A percentile compares a stretch with the other conserved stretches of the same genome.
phyloP scores from a whole-genome alignment of 2,888 invertebrate genomes.

The Marasmarcha lunaedactyla region DNA sequence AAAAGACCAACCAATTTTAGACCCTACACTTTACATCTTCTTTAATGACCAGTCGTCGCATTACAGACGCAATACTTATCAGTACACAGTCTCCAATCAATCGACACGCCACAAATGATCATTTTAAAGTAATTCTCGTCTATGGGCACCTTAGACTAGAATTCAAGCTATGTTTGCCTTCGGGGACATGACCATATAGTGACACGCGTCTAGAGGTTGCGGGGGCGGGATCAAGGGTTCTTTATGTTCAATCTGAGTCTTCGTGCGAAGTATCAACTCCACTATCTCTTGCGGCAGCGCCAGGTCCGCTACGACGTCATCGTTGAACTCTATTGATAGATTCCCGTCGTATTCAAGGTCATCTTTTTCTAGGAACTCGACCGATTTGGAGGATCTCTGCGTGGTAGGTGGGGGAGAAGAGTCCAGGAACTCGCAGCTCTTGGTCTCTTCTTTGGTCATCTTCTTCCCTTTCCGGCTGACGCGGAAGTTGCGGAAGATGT shows the following conservation, averaged over 20 bases:
- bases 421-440: conserved; percentile 60
- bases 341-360: conserved; percentile 31
- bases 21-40: no score
- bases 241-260: conserved; percentile 37
- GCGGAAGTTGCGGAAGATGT: conserved; percentile 59
- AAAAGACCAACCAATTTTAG: no score
- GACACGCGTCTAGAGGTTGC: conserved; percentile 39
- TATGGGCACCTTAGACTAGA: no score
- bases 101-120: no score
- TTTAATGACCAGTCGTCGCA: no score
- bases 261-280: conserved; percentile 38
- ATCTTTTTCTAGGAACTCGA: conserved; percentile 42
- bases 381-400: conserved; percentile 50
- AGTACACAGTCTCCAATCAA: no score
- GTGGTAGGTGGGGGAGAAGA: conserved; percentile 34
- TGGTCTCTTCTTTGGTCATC: conserved; percentile 43
- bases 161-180: background rate
- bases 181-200: conserved; percentile 52
- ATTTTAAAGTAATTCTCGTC: no score
- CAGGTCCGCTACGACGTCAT: conserved; percentile 33
- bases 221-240: conserved; percentile 54
- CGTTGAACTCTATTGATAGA: conserved; percentile 39
- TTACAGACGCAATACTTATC: no score
- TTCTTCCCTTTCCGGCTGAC: conserved; percentile 53
- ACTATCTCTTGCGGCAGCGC: conserved; percentile 50